These are phyloP conservation scores for Pimpla rufipes DNA, from an alignment of 2,888 invertebrate species.

Conservation along the genomic window DNA sequence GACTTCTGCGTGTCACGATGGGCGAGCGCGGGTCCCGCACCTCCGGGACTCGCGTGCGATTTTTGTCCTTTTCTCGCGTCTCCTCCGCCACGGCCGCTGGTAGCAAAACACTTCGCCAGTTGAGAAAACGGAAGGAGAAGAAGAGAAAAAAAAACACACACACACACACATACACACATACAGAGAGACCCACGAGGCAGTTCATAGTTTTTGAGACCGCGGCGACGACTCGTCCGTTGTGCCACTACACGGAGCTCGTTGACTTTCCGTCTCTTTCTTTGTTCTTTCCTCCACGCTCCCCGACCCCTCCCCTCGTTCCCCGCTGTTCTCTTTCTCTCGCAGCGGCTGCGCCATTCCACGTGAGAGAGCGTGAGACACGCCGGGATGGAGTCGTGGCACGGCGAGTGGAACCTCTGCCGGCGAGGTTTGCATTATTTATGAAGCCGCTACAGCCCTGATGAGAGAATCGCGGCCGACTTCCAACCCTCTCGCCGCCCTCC, in stretches of 20 bases:
- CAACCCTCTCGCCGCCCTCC: slow-evolving; percentile 68
- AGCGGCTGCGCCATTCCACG: slow-evolving; percentile 20
- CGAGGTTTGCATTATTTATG: slow-evolving; percentile 83
- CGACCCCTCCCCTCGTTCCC: background rate
- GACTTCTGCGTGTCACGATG: slow-evolving; percentile 41
- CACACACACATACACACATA: background rate
- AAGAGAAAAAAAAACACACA: slow-evolving; percentile 7
- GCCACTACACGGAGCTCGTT: slow-evolving; percentile 11
- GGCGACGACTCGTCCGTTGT: slow-evolving; percentile 36
- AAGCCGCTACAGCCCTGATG: slow-evolving; percentile 78
- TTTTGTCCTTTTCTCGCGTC: slow-evolving; percentile 21
- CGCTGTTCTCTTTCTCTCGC: slow-evolving; percentile 45
- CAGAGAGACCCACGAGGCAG: background rate
- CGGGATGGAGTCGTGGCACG: slow-evolving; percentile 72
- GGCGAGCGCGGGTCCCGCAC: slow-evolving; percentile 10
- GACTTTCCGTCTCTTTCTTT: slow-evolving; percentile 32
- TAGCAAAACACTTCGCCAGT: slow-evolving; percentile 37
- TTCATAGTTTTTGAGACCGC: slow-evolving; percentile 46
- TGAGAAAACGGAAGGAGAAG: slow-evolving; percentile 21
- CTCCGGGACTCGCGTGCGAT: slow-evolving; percentile 13
- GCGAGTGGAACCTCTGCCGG: slow-evolving; percentile 73
- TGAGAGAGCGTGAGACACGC: slow-evolving; percentile 55
- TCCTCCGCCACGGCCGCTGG: background rate
- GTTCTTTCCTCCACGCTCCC: slow-evolving; percentile 19
- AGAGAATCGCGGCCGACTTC: slow-evolving; percentile 72